Base-by-base conservation (phyloP, 2,797 vertebrate genomes). In the Onychomys torridus region DNA sequence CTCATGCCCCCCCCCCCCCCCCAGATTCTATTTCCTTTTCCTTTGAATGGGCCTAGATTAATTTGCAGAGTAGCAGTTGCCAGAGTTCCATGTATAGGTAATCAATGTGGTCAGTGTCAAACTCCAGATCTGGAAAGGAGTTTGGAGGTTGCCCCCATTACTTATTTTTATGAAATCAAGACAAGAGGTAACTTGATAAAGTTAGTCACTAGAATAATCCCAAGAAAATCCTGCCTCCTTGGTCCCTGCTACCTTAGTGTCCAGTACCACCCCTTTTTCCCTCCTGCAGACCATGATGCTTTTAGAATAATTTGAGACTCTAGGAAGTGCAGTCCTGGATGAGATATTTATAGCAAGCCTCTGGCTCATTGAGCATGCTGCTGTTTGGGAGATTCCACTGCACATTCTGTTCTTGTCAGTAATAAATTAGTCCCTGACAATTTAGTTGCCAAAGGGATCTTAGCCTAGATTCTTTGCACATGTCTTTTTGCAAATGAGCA, bases 361-460 rank as follows among this genome's bases (percentile, higher is more conserved):
- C 90, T 97, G 95, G 96, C 95, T 98, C 95, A 87, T 96, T 96
- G 69, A 98, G 57, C 96, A 97, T 97, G 91, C 97, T 27, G 87
- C 96, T 98, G 97, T 98, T 98, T 98, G 97, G 96, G 92, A 95
- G 97, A 97, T 93, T 96, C 98, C 96, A 96, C 92, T 98, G 96
- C 86, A 97, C 95, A 97, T 96, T 97, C 97, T 97, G 92, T 96
- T 98, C 95, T 98, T 97, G 96, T 98, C 94, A 96, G 97, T 98
- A 97, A 90, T 92, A 95, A 97, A 92, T 98, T 97, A 95, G 98
- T 98, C 97, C 97, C 96, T 97, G 97, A 95, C 95, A 97, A 97
- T 98, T 98, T 96, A 93, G 82, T 97, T 98, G 97, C 97, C 94
- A 98, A 98, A 96, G 85, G 94, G 89, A 97, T 95, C 73, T 96